Conservation (phyloP, 2,797 vertebrate genomes). For the Emydoidea blandingii region DNA sequence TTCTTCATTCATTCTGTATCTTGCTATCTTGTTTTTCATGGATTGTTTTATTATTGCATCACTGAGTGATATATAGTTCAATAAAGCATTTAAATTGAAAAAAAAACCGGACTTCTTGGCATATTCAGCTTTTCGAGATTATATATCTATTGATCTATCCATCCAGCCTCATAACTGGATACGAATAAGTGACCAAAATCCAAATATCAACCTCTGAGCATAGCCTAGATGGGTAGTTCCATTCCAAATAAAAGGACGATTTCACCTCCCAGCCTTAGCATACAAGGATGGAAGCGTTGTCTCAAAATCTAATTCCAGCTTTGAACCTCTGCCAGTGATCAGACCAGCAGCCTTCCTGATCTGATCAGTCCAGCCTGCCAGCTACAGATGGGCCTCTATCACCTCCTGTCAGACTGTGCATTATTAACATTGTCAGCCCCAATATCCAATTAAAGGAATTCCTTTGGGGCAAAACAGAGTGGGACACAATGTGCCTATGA, state of each 20-base stretch:
- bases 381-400: slow-evolving; percentile 25
- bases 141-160: neutral
- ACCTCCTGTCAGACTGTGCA: neutral
- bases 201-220: neutral
- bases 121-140: neutral
- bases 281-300: neutral
- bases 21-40: neutral
- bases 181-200: neutral
- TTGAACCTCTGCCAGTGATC: slow-evolving; percentile 44
- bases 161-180: neutral
- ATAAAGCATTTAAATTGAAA: neutral
- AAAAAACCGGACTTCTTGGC: neutral
- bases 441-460: slow-evolving; percentile 42
- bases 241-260: neutral
- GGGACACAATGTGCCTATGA: neutral
- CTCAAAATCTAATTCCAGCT: slow-evolving; percentile 56
- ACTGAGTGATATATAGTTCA: neutral
- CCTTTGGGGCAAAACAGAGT: neutral
- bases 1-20: neutral
- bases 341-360: slow-evolving; percentile 39
- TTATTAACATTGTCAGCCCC: neutral
- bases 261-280: neutral
- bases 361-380: slow-evolving; percentile 39
- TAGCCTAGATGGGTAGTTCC: neutral
- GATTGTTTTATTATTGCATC: neutral